phyloP scores from a whole-genome alignment of 1,140 invertebrate species.

The Drosophila athabasca region DNA sequence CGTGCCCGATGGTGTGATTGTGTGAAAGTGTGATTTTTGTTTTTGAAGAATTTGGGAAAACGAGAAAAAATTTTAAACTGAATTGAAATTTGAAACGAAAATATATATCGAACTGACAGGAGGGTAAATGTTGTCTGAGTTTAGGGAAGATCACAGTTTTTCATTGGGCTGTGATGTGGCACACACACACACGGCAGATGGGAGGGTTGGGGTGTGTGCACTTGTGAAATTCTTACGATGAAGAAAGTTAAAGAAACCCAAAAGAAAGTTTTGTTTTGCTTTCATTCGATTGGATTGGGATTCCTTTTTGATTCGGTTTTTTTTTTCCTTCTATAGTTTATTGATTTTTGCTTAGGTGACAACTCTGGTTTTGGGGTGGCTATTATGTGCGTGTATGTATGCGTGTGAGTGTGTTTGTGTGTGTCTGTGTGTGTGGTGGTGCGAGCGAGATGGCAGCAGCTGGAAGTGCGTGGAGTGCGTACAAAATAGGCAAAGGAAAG shows the following conservation, averaged over 20 bases:
- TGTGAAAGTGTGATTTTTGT: conserved; percentile 45
- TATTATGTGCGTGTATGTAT: conserved; percentile 12
- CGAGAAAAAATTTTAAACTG: conserved; percentile 71
- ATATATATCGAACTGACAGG: conserved; percentile 38
- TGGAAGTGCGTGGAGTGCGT: conserved; percentile 50
- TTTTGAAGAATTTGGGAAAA: conserved; percentile 50
- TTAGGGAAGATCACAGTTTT: conserved; percentile 16
- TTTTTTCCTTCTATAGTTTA: conserved; percentile 41
- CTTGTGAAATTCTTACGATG: too few species aligned
- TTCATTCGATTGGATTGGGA: conserved; percentile 38
- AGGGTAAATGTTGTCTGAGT: conserved; percentile 38
- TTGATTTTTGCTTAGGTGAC: conserved; percentile 66
- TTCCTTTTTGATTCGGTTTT: conserved; percentile 25
- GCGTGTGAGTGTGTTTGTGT: neutral
- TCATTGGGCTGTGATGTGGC: conserved; percentile 3
- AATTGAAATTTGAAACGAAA: conserved; percentile 49
- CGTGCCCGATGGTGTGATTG: too few species aligned
- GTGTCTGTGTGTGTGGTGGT: conserved; percentile 14
- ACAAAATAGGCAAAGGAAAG: conserved; percentile 39
- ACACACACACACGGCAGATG: neutral
- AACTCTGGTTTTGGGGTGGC: conserved; percentile 15
- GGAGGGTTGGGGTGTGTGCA: too few species aligned
- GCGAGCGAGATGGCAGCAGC: conserved; percentile 48
- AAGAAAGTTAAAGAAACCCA: neutral
- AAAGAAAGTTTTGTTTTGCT: too few species aligned